Conservation (phyloP, 2,797 vertebrate species). For the Tokudaia tokunoshimensis region DNA sequence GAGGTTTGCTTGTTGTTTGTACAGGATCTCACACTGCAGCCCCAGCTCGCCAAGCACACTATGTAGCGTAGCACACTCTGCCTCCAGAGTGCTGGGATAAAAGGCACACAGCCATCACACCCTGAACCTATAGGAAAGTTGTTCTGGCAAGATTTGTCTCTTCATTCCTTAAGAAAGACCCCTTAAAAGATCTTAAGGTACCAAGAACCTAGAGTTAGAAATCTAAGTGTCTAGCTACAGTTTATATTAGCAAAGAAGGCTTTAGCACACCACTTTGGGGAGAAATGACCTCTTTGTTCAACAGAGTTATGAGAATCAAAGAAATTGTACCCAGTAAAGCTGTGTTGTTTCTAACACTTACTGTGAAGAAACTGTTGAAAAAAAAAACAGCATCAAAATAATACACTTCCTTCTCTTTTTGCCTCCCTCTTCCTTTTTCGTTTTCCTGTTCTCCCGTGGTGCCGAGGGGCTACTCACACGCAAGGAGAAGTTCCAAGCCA, state of each 20-base stretch:
- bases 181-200: not conserved
- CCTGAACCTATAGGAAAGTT: not conserved
- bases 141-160: not conserved
- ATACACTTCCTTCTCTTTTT: not conserved
- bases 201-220: not conserved
- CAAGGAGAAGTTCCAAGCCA: not conserved
- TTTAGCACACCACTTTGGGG: not conserved
- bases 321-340: not conserved
- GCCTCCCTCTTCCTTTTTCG: not conserved
- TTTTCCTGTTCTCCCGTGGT: not conserved
- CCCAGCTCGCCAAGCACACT: not conserved
- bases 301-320: slow-evolving; percentile 3
- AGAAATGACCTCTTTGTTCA: not conserved
- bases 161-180: not conserved
- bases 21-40: not conserved
- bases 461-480: not conserved
- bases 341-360: not conserved
- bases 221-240: not conserved
- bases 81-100: not conserved
- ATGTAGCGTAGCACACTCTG: not conserved
- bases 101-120: not conserved
- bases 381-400: not conserved
- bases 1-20: not conserved
- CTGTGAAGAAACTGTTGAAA: not conserved
- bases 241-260: not conserved